Evolutionary conservation across 2,888 invertebrate genomes (phyloP), one percentile per base, ranked within the genome.

Genomic region (Aethes cnicana): DNA sequence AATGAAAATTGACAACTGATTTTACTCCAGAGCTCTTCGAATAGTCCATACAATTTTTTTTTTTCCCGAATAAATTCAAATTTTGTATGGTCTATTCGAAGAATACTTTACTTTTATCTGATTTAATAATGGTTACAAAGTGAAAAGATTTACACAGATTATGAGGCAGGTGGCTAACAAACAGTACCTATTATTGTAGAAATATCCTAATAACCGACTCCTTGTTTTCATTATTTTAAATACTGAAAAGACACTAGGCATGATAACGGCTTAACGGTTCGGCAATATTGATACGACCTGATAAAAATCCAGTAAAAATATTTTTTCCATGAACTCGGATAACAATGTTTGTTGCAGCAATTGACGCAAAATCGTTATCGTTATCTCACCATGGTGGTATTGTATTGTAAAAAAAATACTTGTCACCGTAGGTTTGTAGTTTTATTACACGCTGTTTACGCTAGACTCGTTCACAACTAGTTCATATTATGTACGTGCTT

Each of bases 331-430:
- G 56, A 57, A 58, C 43, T 55, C 37, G 55, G 63, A 66, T 69
- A 68, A 64, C 55, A 59, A 52, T 61, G 48, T 63, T 66, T 61
- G 56, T 61, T 56, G 57, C 53, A 37, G 25, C 39, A 57, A 50
- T 56, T 62, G 59, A 67, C 62, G 64, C 59, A 61, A 47, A 56
- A 26, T 35, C 14, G 20, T 33, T 11, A 18, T 20, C 33, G 41
- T 26, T 42, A 42, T 39, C 37, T 39, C 17, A 39, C 23, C 11
- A 32, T 47, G 47, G 37, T 47, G 17, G 8, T 23, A 23, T 32
- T 17, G 12, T 8, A n/a, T n/a, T n/a, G n/a, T n/a, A 6, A 16
- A 36, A 36, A 18, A 28, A 37, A 4, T 9, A 37, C 14, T 18
- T 20, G 20, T 43, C 21, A 20, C 32, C 14, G 32, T 1, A 20